Base-by-base conservation (phyloP, 2,797 vertebrate species). In the Huso huso region DNA sequence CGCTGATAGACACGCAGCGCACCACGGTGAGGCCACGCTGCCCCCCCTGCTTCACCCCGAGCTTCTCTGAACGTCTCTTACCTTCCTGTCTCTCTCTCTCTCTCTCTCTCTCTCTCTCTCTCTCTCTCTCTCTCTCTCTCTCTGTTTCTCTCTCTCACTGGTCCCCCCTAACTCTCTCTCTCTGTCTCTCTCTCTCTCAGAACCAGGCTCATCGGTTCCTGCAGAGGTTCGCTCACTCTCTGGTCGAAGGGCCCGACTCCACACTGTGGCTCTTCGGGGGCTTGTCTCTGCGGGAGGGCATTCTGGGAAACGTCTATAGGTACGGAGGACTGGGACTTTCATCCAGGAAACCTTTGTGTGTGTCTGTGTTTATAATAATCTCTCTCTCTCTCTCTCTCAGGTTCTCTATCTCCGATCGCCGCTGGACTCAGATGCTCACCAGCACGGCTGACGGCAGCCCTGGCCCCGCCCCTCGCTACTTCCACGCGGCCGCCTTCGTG, bases 221-320 rank as follows among this genome's bases (percentile, higher is more conserved):
- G 49, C 92, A 93, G 71, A 89, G 94, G 69, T 85, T 96, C 82
- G 94, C 93, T 11, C 95, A 97, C 76, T 86, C 93, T 13, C 81
- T 95, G 79, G 88, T 95, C 51, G 91, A 92, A 23, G 93, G 91
- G 9, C 90, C 93, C 6, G 91, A 91, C 50, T 85, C 86, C 9
- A 93, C 92, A 6, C 87, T 97, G 51, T 97, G 94, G 94, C 92
- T 97, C 91, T 97, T 94, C 71, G 95, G 94, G 66, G 95, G 95
- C 10, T 87, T 95, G 9, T 93, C 94, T 4, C 82, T 95, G 63
- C 83, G 87, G 51, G 91, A 94, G 69, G 94, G 94, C 11, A 89
- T 95, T 68, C 84, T 97, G 73, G 92, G 93, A 71, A 94, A 93
- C 63, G 87, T 97, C 13, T 94, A 97, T 78, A 92, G 94, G 94